Conservation (phyloP, 2,797 vertebrate species). For the Schizothorax lantsangensis region DNA sequence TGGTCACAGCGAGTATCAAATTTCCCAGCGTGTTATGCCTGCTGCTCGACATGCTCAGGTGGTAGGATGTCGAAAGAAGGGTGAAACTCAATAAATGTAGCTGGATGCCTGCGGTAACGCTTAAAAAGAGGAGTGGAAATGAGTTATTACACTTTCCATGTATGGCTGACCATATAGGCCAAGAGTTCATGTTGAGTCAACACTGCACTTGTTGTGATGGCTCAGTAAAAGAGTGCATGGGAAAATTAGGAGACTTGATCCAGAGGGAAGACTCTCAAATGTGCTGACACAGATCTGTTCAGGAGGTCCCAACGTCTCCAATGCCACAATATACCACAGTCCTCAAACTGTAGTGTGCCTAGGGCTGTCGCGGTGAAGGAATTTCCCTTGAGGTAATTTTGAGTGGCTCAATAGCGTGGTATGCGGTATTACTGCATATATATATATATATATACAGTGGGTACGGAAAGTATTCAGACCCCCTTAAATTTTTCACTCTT, state of each 20-base stretch:
- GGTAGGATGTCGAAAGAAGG: conserved; percentile 29
- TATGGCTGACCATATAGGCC: conserved; percentile 14
- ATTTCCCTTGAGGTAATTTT: too few relatives aligned
- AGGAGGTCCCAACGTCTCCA: not conserved
- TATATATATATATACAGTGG: too few relatives aligned
- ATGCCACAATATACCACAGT: not conserved
- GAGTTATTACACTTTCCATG: conserved; percentile 38
- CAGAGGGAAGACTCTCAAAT: not conserved
- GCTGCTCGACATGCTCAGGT: conserved; percentile 40
- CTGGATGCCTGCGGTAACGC: conserved; percentile 8
- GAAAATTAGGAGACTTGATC: conserved; percentile 24
- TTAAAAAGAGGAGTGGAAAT: conserved; percentile 45
- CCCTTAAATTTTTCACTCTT: too few relatives aligned
- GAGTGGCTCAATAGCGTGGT: too few relatives aligned
- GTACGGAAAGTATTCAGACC: too few relatives aligned
- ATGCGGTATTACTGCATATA: too few relatives aligned
- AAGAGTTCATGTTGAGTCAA: conserved; percentile 36
- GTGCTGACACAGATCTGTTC: not conserved
- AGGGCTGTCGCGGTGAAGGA: too few relatives aligned
- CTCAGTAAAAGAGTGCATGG: conserved; percentile 32
- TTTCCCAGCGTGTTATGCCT: conserved; percentile 56
- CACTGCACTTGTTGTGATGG: conserved; percentile 46
- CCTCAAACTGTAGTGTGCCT: not conserved
- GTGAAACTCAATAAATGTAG: not conserved
- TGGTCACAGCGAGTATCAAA: conserved; percentile 60